A percentile compares a stretch with the other conserved stretches of the same genome.
phyloP scores from a whole-genome alignment of 2,888 invertebrate species.

The Dastarcus helophoroides region DNA sequence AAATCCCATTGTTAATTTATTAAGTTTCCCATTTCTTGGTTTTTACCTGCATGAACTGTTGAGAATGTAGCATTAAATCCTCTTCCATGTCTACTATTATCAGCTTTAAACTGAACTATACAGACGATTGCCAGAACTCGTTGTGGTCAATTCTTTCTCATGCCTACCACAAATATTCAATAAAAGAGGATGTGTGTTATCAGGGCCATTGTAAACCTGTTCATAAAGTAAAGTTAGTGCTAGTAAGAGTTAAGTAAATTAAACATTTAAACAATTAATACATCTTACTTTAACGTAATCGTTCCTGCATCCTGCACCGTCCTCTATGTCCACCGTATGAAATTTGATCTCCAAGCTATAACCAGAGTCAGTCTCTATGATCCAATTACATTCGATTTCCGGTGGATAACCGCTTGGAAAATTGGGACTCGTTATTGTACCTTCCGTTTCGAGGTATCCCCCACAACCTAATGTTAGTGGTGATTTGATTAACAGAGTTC shows the following conservation, averaged over 20 bases:
- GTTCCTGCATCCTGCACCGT: constrained; percentile 41
- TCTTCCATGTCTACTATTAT: constrained; percentile 42
- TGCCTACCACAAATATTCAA: constrained; percentile 21
- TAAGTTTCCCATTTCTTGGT: constrained; percentile 15
- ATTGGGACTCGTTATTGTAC: constrained; percentile 65
- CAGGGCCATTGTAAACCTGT: constrained; percentile 54
- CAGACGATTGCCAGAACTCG: constrained; percentile 57
- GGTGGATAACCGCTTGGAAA: constrained; percentile 64
- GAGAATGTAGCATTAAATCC: constrained; percentile 54
- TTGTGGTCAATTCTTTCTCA: constrained; percentile 34
- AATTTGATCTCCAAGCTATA: constrained; percentile 56
- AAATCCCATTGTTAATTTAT: neutral
- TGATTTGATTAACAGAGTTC: too few relatives aligned
- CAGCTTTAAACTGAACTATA: constrained; percentile 57
- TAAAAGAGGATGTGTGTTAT: constrained; percentile 42
- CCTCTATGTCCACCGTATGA: constrained; percentile 45
- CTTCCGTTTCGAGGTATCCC: constrained; percentile 53
- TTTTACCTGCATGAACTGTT: constrained; percentile 41
- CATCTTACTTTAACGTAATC: constrained; percentile 51
- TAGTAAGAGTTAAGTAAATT: too few relatives aligned
- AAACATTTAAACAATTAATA: too few relatives aligned
- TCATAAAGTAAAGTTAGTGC: too few relatives aligned
- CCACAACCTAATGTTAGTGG: constrained; percentile 76
- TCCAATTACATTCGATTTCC: constrained; percentile 66
- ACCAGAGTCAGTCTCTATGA: constrained; percentile 54